phyloP scores from a whole-genome alignment of 2,113 vertebrate species.

The Paratilapia polleni region DNA sequence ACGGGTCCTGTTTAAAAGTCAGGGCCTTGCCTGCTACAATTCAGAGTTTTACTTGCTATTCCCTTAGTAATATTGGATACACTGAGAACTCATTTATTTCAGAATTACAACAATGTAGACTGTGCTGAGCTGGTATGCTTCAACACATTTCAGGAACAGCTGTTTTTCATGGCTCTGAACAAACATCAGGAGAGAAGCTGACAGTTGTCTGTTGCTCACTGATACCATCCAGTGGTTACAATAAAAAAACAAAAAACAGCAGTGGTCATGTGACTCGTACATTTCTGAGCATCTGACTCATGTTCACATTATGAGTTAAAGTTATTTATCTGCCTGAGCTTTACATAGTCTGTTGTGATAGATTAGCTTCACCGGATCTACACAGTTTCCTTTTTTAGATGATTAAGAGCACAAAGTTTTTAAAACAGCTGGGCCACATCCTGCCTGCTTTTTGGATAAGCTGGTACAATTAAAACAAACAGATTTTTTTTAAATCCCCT shows the following conservation, averaged over 20 bases:
- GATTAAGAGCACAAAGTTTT: background rate
- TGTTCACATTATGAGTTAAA: background rate
- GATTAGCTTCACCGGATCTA: background rate
- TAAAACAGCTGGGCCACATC: background rate
- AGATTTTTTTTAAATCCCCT: background rate
- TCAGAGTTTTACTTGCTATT: background rate
- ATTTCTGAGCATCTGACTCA: background rate
- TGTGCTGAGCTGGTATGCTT: background rate
- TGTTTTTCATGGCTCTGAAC: background rate
- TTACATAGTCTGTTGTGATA: background rate
- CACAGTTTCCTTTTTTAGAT: background rate
- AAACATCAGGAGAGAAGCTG: background rate
- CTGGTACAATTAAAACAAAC: background rate
- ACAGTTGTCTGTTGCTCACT: background rate
- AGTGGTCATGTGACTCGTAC: background rate
- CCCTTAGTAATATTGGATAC: background rate
- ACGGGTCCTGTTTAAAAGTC: background rate
- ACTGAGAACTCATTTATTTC: background rate
- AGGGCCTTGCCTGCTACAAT: background rate
- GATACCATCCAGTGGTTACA: conserved; percentile 48
- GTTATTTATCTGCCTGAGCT: background rate
- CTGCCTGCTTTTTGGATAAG: background rate
- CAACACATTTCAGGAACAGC: background rate
- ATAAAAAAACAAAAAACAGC: background rate
- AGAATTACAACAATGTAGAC: background rate